A percentile compares a stretch with the other conserved stretches of the same genome.
These are phyloP conservation scores for Notoglanidium macrostoma DNA, from an alignment of 2,797 vertebrate genomes.

Conservation along the genomic window DNA sequence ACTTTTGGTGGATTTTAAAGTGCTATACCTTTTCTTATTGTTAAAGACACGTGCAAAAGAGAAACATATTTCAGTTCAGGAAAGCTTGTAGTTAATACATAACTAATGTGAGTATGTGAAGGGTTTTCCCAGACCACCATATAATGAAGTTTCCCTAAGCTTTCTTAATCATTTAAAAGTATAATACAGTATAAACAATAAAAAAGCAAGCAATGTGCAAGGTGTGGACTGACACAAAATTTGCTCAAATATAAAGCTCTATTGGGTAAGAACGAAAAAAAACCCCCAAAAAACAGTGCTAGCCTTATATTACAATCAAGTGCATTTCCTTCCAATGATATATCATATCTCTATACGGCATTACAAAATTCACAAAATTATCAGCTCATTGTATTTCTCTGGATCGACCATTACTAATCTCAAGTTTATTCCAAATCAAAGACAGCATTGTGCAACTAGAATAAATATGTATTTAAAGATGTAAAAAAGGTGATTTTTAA, in stretches of 20 bases:
- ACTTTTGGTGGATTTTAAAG: not conserved
- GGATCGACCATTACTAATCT: not conserved
- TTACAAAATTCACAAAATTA: not conserved
- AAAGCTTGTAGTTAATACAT: not conserved
- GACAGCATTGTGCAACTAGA: constrained; percentile 22
- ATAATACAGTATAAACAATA: not conserved
- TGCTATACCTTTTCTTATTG: not conserved
- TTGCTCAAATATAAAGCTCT: not conserved
- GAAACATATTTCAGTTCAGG: too few species aligned
- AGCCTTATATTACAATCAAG: not conserved
- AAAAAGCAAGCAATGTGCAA: not conserved
- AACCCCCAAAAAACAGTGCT: not conserved
- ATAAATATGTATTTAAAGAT: constrained; percentile 14
- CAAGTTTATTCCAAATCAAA: not conserved
- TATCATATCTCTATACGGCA: constrained; percentile 5
- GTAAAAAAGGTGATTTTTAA: not conserved
- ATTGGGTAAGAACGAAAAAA: not conserved
- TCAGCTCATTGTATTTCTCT: not conserved
- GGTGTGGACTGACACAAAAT: not conserved
- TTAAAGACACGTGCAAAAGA: not conserved
- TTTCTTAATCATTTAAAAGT: not conserved
- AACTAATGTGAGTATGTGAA: not conserved
- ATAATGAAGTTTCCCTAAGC: not conserved
- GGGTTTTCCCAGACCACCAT: not conserved
- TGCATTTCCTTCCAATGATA: constrained; percentile 9